phyloP scores from a whole-genome alignment of 2,797 vertebrate species.

The Poecilia velifera region DNA sequence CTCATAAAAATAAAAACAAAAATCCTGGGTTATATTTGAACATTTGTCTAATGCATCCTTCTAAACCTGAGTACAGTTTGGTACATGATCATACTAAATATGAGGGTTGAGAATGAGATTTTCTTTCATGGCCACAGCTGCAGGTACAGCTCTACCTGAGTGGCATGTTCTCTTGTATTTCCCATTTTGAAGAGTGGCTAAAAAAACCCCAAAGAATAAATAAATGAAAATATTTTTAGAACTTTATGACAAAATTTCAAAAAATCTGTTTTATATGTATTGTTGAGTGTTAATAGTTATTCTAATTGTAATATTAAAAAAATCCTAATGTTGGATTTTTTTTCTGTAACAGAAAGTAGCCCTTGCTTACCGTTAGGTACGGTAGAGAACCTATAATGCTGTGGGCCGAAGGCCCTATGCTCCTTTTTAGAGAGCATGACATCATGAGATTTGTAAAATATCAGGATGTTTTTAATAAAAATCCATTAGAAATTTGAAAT shows the following conservation, averaged over 20 bases:
- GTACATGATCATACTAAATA: background rate
- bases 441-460: background rate
- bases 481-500: background rate
- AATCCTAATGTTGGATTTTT: background rate
- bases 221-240: background rate
- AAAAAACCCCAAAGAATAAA: background rate
- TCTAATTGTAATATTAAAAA: background rate
- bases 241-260: background rate
- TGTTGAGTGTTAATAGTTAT: background rate
- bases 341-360: background rate
- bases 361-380: background rate
- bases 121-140: background rate
- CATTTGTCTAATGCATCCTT: too few species aligned
- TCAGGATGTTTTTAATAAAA: background rate
- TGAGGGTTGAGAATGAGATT: background rate
- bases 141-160: background rate
- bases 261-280: background rate
- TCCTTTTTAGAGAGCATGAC: background rate
- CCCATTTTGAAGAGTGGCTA: background rate
- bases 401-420: background rate
- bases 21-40: background rate
- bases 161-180: background rate
- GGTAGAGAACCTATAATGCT: background rate
- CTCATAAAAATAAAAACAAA: background rate
- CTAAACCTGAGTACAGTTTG: background rate